phyloP scores from a whole-genome alignment of 1,140 invertebrate species.

The Drosophila pseudoananassae region DNA sequence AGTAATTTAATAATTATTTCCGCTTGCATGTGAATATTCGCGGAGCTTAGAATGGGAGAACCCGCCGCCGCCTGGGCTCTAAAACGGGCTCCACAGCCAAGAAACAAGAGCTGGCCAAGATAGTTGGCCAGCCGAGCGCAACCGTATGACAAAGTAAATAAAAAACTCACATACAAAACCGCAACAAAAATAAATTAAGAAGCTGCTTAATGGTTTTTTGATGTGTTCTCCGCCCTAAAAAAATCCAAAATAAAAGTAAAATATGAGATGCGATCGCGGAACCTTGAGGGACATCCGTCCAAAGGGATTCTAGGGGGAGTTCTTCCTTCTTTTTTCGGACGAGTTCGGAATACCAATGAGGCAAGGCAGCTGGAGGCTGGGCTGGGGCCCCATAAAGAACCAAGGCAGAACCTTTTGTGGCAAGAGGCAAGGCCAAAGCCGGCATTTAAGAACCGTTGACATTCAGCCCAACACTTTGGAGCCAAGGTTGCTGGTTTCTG shows the following conservation, averaged over 20 bases:
- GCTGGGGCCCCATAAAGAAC: neutral
- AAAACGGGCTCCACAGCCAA: neutral
- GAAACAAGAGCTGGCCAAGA: neutral
- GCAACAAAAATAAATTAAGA: conserved; percentile 37
- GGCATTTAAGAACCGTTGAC: conserved; percentile 48
- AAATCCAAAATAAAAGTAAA: neutral
- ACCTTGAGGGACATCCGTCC: conserved; percentile 13
- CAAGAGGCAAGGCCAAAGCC: conserved; percentile 27
- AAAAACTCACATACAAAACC: neutral
- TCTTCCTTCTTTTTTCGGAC: neutral
- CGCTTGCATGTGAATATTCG: conserved; percentile 60
- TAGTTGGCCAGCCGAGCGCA: conserved; percentile 33
- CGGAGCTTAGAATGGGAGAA: conserved; percentile 30
- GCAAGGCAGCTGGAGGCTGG: neutral
- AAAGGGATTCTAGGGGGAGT: neutral
- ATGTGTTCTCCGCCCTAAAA: conserved; percentile 31
- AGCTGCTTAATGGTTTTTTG: conserved; percentile 40
- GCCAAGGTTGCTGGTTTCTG: conserved; percentile 24
- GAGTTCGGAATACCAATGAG: conserved; percentile 36
- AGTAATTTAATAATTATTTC: conserved; percentile 71
- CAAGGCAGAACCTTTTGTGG: conserved; percentile 31
- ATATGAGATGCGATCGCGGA: conserved; percentile 1
- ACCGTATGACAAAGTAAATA: conserved; percentile 40
- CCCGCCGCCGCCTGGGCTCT: neutral
- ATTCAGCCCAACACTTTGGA: conserved; percentile 57